Base-by-base conservation (phyloP, 2,888 invertebrate genomes). In the Portevinia maculata region DNA sequence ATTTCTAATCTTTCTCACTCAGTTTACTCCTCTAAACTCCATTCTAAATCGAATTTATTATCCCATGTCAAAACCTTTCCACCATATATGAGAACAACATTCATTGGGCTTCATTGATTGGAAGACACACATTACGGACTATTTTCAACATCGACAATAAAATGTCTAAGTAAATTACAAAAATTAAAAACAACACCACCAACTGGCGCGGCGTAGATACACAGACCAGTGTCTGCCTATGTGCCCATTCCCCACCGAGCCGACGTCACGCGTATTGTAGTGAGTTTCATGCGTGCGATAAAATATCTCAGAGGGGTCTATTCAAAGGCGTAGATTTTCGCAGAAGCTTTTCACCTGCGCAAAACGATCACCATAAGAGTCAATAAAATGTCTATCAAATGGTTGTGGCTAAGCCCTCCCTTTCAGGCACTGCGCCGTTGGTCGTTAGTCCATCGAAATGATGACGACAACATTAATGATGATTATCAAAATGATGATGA, bases 301-400 rank as follows among this genome's bases (percentile, higher is more conserved):
- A 78, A 78, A 78, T 62, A 59, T 41, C 55, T 50, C 21, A 78
- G 65, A 53, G 37, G 52, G 55, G 39, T 70, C 76, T 60, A 64
- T 76, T 28, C 57, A 44, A 37, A 64, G 69, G 62, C 57, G 76
- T 65, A 76, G 64, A 70, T 76, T 70, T 76, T 48, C 50, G 65
- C 83, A 83, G 83, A 78, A 83, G 83, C 83, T 73, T 78, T 83
- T 37, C 67, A 83, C 78, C 78, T 78, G 83, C 71, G 19, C 44
- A 78, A 67, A 76, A 60, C 67, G 71, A 78, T 71, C 67, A 44
- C 57, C 30, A 65, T 67, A 67, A 78, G 53, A 57, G 78, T 60
- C 73, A 78, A 83, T 83, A 83, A 83, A 83, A 83, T 67, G 65
- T 83, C 71, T 83, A 83, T 78, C 71, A 57, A 83, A 83, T 78